Conservation (phyloP, 92 coral and sea anemone genomes). For the Scolanthus callimorphus region DNA sequence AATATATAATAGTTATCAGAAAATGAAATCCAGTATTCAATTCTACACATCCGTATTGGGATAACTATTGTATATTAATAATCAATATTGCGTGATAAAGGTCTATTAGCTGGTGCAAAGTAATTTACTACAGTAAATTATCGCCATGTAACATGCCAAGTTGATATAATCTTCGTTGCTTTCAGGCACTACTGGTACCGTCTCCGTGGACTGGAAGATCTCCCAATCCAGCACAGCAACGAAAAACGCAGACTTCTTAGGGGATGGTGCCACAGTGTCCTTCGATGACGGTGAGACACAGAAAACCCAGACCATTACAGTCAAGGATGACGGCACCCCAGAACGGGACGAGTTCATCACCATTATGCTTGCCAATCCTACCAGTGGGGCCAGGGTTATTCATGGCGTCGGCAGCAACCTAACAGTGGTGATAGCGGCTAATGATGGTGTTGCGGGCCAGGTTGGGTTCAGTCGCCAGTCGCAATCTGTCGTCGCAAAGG, state of each 20-base stretch:
- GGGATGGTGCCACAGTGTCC: constrained; percentile 31
- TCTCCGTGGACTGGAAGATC: constrained; percentile 45
- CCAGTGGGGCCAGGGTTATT: constrained; percentile 78
- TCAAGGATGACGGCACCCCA: constrained; percentile 64
- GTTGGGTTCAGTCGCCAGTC: constrained; percentile 74
- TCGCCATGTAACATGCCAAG: no score
- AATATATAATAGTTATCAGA: no score
- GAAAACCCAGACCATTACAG: constrained; percentile 28
- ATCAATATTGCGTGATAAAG: no score
- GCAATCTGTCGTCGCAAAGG: constrained; percentile 52
- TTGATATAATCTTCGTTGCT: no score
- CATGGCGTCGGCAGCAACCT: constrained; percentile 72
- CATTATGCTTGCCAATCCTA: constrained; percentile 72
- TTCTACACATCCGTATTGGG: no score
- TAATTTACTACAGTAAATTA: no score
- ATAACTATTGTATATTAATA: no score
- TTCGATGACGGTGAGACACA: constrained; percentile 53
- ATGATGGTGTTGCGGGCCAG: constrained; percentile 86
- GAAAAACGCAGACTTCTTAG: constrained; percentile 49
- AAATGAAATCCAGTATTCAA: no score
- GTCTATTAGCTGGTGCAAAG: no score
- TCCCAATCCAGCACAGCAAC: constrained; percentile 49
- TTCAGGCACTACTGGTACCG: constrained; percentile 78
- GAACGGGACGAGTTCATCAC: constrained; percentile 77
- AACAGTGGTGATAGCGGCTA: constrained; percentile 83